Evolutionary conservation across 1,140 invertebrate species (phyloP), one percentile per base, ranked within the genome.

Genomic region (Bradysia coprophila): DNA sequence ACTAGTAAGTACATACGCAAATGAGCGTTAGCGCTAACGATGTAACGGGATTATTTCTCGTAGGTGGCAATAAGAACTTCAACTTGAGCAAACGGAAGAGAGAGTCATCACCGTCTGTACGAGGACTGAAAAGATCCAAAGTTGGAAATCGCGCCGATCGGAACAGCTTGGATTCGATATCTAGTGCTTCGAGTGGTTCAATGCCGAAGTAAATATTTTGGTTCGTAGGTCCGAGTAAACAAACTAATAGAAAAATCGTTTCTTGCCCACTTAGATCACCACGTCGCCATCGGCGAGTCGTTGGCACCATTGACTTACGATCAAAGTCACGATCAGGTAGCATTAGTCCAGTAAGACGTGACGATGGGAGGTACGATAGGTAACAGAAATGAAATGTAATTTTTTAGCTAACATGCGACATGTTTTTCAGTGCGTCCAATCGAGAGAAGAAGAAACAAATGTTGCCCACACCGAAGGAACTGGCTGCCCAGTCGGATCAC

Each of bases 401-500:
- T n/a, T n/a, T n/a, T n/a, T n/a, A n/a, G n/a, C n/a, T n/a, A n/a
- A n/a, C n/a, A n/a, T n/a, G n/a, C n/a, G n/a, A n/a, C n/a, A n/a
- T n/a, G n/a, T n/a, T n/a, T n/a, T n/a, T n/a, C n/a, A n/a, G n/a
- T n/a, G n/a, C n/a, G n/a, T n/a, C n/a, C n/a, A n/a, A n/a, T n/a
- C n/a, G n/a, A n/a, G n/a, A n/a, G n/a, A n/a, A n/a, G n/a, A n/a
- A n/a, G n/a, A 28, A 22, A 3, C 38, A 39, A 23, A 15, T 2
- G n/a, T 37, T 59, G 9, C 57, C 57, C 18, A 56, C 58, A 20
- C 57, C 58, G 31, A 56, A 52, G 38, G 55, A 61, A 46, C 41
- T 59, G 20, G 52, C 52, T 3, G 37, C 52, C n/a, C 56, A 59
- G 45, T 54, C 56, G 2, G 49, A 53, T 0, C 45, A 49, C 5